phyloP scores from a whole-genome alignment of 2,888 invertebrate genomes.

The Tenthredo livida region DNA sequence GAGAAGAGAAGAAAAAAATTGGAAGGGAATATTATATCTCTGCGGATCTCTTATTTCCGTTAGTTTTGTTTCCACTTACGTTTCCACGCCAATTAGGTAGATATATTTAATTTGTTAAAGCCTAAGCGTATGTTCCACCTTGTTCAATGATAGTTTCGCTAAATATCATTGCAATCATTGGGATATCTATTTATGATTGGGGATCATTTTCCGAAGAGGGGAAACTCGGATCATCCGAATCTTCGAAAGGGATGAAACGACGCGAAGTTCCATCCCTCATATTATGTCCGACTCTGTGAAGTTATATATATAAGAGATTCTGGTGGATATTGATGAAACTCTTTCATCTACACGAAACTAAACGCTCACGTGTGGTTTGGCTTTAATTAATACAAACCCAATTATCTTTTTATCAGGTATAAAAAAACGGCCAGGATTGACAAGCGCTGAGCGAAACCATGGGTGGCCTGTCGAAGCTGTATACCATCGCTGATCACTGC shows the following conservation, averaged over 20 bases:
- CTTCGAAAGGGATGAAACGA: not conserved
- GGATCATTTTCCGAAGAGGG: no score
- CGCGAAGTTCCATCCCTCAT: not conserved
- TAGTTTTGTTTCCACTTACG: constrained; percentile 2
- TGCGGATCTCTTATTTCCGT: constrained; percentile 8
- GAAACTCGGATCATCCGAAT: not conserved
- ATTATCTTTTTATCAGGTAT: constrained; percentile 49
- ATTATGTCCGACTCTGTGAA: not conserved
- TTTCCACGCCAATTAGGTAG: not conserved
- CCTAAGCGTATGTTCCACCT: not conserved
- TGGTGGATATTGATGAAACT: not conserved
- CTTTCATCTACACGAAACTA: not conserved
- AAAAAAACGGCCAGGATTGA: constrained; percentile 47
- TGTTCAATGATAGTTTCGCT: not conserved
- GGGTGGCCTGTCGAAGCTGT: constrained; percentile 44
- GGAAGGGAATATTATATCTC: not conserved
- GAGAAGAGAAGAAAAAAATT: not conserved
- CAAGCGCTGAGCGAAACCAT: constrained; percentile 37
- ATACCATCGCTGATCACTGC: constrained; percentile 40
- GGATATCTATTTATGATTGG: not conserved
- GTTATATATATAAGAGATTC: not conserved
- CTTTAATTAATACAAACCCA: constrained; percentile 25
- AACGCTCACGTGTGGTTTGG: not conserved
- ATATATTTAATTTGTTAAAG: not conserved
- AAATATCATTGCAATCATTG: not conserved